Evolutionary conservation across 2,797 vertebrate genomes (phyloP), one percentile per base, ranked within the genome.

Genomic region (Gephyroberyx darwinii): DNA sequence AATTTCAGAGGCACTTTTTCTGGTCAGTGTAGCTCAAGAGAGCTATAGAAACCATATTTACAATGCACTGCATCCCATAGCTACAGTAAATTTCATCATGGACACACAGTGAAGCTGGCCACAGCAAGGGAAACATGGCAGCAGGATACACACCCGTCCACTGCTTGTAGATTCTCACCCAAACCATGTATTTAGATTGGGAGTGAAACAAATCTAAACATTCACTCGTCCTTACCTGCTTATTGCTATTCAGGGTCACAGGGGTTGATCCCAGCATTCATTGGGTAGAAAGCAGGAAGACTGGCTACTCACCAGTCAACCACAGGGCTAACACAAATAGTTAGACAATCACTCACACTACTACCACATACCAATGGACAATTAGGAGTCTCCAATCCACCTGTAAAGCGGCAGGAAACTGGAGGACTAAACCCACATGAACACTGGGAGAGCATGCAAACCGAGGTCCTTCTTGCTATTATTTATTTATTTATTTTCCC

Each of bases 1-100:
- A 71, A 73, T 64, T 64, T 77, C 22, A 71, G 55, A 65, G 54
- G 65, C 19, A 55, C 20, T 63, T 59, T 37, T 57, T 31, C 62
- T 71, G 52, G 59, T 81, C 70, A 56, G 33, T 77, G 74, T 67
- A 72, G 57, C 71, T 80, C 20, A 64, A 61, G 52, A 77, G 65
- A 69, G 50, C 1, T 1, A 65, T 69, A 78, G 80, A 81, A 86
- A 83, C 77, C 43, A 69, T 71, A 51, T 87, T 78, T 61, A 75
- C 55, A 72, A 56, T 67, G 63, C 17, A 13, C 50, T 68, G 65
- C 43, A 75, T 82, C 52, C 67, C 19, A 33, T 57, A 70, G 48
- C 66, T 58, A 50, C 43, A 66, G 26, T 78, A 20, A 60, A 75
- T 78, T 81, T 79, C 65, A 83, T 14, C 14, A 56, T 41, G 39